Base-by-base conservation (phyloP, 2,113 vertebrate species). In the Nicator chloris region DNA sequence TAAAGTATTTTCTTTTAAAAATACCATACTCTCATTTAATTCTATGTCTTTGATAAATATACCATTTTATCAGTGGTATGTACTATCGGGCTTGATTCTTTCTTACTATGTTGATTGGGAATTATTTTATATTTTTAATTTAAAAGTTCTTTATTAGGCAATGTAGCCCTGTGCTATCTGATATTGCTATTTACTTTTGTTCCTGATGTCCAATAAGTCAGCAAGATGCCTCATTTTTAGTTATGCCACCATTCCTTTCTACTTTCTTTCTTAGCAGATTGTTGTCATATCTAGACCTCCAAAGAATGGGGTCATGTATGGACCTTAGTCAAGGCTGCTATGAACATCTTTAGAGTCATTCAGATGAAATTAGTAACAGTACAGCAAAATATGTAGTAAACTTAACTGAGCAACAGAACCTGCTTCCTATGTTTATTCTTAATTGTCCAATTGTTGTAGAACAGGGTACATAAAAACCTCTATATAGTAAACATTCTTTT, bases 31-130 rank as follows among this genome's bases (percentile, higher is more conserved):
- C 21, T 57, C 9, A 20, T 84, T 93, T 84, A 86, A 53, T 93
- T 47, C 26, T 78, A 4, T 30, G 17, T 61, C n/a, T 61, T 65
- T 82, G 13, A 47, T 82, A 63, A n/a, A 17, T 40, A 44, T 53
- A 40, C n/a, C 11, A 30, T 14, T 71, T 78, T 49, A 68, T 59
- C 66, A 70, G 13, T 47, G 28, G 8, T 57, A 53, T 6, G 5
- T 57, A 45, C 15, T 40, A 4, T 39, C 31, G 28, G 18, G 4
- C 22, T 91, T 73, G 42, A 57, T 39, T 72, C 18, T 59, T 81
- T 72, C 27, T 85, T 72, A 50, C 35, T 57, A 9, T 0, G 0
- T 30, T 70, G 37, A 37, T n/a, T 61, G 21, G 7, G 22, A 68
- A 77, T 65, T 61, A 53, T 69, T 80, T 68, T 60, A 16, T 81